Percentiles rank a stretch among this genome's conserved stretches.
These are phyloP conservation scores for Brotula barbata DNA, from an alignment of 2,797 vertebrate genomes.

Conservation along the genomic window DNA sequence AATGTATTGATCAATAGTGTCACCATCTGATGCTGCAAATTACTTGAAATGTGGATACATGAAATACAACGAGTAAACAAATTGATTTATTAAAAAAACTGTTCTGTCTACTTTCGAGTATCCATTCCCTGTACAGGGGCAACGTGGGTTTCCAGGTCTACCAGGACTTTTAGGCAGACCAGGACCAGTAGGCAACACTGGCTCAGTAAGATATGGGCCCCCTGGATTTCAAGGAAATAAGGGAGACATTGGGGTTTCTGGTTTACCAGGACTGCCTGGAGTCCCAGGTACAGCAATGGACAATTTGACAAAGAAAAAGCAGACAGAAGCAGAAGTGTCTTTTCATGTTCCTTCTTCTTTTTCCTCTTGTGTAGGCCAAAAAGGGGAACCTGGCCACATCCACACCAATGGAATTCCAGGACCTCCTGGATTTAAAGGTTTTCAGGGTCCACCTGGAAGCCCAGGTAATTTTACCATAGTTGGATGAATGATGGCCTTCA, in stretches of 20 bases:
- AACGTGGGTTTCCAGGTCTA: constrained; percentile 57
- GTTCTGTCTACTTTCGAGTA: constrained; percentile 38
- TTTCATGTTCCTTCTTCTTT: not conserved
- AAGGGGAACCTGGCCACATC: constrained; percentile 62
- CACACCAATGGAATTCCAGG: constrained; percentile 41
- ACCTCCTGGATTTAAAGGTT: constrained; percentile 62
- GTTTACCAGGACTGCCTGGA: constrained; percentile 69
- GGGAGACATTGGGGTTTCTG: constrained; percentile 67
- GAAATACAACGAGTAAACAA: not conserved
- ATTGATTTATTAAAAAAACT: not conserved
- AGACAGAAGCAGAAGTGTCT: not conserved
- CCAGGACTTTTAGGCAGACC: constrained; percentile 58
- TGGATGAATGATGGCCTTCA: not conserved
- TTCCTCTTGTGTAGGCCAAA: constrained; percentile 59
- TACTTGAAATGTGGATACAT: not conserved
- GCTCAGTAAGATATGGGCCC: constrained; percentile 53
- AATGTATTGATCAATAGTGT: not conserved
- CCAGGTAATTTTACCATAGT: constrained; percentile 46
- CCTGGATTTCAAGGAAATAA: constrained; percentile 59
- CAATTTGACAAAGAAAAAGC: not conserved
- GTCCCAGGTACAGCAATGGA: constrained; percentile 59
- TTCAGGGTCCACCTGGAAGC: constrained; percentile 52
- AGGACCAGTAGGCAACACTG: constrained; percentile 62
- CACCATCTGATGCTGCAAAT: not conserved
- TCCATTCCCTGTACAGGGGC: constrained; percentile 26